Evolutionary conservation across 2,113 vertebrate genomes (phyloP), one percentile per base, ranked within the genome.

Genomic region (Motacilla tschutschensis): DNA sequence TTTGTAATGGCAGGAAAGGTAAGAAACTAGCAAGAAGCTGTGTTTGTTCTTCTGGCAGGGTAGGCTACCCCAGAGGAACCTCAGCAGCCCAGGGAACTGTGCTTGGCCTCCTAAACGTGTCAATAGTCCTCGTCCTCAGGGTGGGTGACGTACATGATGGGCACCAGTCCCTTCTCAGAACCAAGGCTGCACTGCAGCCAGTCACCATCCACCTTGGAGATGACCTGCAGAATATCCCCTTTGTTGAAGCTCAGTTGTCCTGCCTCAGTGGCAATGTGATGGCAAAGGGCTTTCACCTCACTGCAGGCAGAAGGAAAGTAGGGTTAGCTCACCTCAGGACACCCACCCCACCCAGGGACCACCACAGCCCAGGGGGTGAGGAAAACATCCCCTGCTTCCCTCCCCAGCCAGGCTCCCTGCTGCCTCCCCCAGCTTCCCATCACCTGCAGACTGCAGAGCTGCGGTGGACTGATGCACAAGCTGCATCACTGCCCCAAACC

Each of bases 221-320:
- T 93, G 64, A 99, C 98, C 24, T 87, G 96, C 51, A 99, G 95
- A 72, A 98, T 40, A 10, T 99, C 98, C 8, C 98, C 98, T 70
- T 98, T 99, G 91, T 94, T 97, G 98, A 99, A 99, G 97, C 99
- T 99, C 93, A 99, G 98, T 80, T 99, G 99, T 59, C 98, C 98
- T 0, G 97, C 95, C 94, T 99, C 98, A 0, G 98, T 98, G 93
- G 98, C 99, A 31, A 98, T 96, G 91, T 98, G 98, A 95, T 99
- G 98, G 89, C 98, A 99, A 80, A 99, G 89, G 2, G 98, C 98
- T 90, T 98, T 98, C 31, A 99, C 98, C 80, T 98, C 96, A 11
- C 99, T 99, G 96, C 40, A 31, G 78, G 71, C 41, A 93, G 33
- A 94, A 36, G 33, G 60, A 83, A 51, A 26, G 28, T 44, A 83